Percentiles rank a stretch among this genome's conserved stretches.
phyloP scores from a whole-genome alignment of 2,797 vertebrate genomes.

The Phalanger gymnotis region DNA sequence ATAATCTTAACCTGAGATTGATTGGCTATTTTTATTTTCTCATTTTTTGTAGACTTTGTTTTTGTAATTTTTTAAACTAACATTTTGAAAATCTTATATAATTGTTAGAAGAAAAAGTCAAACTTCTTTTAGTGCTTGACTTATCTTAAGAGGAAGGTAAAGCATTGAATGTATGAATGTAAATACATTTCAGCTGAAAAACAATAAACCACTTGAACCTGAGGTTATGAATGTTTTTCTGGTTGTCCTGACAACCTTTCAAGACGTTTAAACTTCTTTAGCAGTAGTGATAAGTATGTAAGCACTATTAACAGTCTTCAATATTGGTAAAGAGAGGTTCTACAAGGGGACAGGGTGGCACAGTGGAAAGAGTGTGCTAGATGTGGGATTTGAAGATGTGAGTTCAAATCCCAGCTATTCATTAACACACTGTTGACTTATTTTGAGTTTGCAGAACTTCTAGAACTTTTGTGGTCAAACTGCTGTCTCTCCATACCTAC shows the following conservation, averaged over 20 bases:
- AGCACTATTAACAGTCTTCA: constrained; percentile 70
- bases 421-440: not conserved
- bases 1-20: constrained; percentile 41
- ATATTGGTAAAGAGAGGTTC: not conserved
- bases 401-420: not conserved
- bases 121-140: not conserved
- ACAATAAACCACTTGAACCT: constrained; percentile 72
- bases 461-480: not conserved
- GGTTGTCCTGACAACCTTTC: constrained; percentile 79
- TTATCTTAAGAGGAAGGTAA: not conserved
- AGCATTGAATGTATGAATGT: constrained; percentile 38
- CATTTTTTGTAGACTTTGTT: constrained; percentile 11
- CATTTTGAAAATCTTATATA: constrained; percentile 25
- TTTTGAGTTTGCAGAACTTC: not conserved
- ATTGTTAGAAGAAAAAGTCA: not conserved
- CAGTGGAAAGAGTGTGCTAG: not conserved
- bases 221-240: constrained; percentile 74
- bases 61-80: constrained; percentile 21
- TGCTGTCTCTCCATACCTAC: not conserved
- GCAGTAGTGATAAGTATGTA: constrained; percentile 74
- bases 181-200: constrained; percentile 73
- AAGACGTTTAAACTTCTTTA: constrained; percentile 77
- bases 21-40: not conserved
- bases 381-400: not conserved
- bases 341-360: not conserved